Evolutionary conservation across 2,888 invertebrate genomes (phyloP).

Genomic region (Drosophila longiperda): DNA sequence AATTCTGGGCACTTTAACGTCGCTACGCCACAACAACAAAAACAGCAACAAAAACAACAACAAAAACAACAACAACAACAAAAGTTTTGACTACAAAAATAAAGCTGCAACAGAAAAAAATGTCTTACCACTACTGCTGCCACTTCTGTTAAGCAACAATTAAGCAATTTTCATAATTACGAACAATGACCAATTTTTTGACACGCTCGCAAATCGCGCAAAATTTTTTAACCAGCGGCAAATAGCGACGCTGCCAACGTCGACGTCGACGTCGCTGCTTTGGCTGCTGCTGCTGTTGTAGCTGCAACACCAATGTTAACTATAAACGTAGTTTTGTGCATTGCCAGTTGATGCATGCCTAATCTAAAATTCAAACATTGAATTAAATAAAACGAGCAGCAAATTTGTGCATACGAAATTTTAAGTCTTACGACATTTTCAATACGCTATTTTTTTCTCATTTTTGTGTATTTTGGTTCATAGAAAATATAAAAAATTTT

Average conservation of each 20-base stretch:
- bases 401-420: slow-evolving; percentile 13
- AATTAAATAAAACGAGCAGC: slow-evolving; percentile 48
- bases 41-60: slow-evolving; percentile 24
- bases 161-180: slow-evolving; percentile 82
- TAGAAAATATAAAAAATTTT: not conserved
- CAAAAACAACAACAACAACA: slow-evolving; percentile 3
- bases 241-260: slow-evolving; percentile 37
- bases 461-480: not conserved
- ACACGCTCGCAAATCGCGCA: slow-evolving; percentile 78
- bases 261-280: slow-evolving; percentile 6
- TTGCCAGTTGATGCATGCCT: slow-evolving; percentile 58
- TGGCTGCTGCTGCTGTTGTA: slow-evolving; percentile 3
- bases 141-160: slow-evolving; percentile 76
- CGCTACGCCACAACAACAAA: slow-evolving; percentile 17
- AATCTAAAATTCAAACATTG: slow-evolving; percentile 61
- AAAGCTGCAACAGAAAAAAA: slow-evolving; percentile 28
- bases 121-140: slow-evolving; percentile 30
- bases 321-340: slow-evolving; percentile 48
- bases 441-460: slow-evolving; percentile 32
- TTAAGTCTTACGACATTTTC: slow-evolving; percentile 10
- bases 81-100: slow-evolving; percentile 10
- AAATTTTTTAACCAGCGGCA: slow-evolving; percentile 78
- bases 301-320: slow-evolving; percentile 29
- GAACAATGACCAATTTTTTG: slow-evolving; percentile 81
- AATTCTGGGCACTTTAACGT: slow-evolving; percentile 38